Evolutionary conservation across 2,113 vertebrate species (phyloP).

Genomic region (Neopipo cinnamomea): DNA sequence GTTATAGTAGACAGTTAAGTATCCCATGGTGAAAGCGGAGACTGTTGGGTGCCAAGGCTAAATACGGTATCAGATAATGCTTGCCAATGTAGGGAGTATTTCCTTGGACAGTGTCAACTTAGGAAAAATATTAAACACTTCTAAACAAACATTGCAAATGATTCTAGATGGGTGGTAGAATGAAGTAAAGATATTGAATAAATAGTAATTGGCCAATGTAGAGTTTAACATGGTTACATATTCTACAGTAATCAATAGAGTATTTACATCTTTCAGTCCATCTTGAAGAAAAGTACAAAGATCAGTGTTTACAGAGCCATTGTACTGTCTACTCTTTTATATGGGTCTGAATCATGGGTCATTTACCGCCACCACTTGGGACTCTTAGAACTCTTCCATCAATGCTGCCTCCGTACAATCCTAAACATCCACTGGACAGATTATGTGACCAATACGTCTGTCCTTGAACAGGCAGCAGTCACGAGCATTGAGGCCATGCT

Average conservation of each 20-base stretch:
- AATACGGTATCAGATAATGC: neutral
- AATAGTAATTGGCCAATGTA: neutral
- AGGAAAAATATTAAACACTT: neutral
- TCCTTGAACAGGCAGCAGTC: too few species aligned
- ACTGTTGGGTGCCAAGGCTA: neutral
- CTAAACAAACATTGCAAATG: neutral
- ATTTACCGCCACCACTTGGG: too few species aligned
- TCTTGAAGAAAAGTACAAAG: too few species aligned
- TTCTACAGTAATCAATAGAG: neutral
- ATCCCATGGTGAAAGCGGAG: neutral
- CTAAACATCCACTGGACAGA: too few species aligned
- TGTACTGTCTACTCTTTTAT: too few species aligned
- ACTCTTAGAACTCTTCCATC: too few species aligned
- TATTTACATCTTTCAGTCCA: neutral
- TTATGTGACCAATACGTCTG: too few species aligned
- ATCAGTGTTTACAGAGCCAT: too few species aligned
- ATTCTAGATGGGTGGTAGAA: neutral
- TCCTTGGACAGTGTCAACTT: neutral
- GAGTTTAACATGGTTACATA: neutral
- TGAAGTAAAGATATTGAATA: neutral
- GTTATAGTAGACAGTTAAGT: neutral
- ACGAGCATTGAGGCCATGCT: too few species aligned
- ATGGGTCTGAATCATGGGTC: too few species aligned
- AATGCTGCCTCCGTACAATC: too few species aligned
- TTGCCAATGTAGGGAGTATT: neutral